Conservation (phyloP, 1,140 invertebrate genomes). For the Physella acuta region DNA sequence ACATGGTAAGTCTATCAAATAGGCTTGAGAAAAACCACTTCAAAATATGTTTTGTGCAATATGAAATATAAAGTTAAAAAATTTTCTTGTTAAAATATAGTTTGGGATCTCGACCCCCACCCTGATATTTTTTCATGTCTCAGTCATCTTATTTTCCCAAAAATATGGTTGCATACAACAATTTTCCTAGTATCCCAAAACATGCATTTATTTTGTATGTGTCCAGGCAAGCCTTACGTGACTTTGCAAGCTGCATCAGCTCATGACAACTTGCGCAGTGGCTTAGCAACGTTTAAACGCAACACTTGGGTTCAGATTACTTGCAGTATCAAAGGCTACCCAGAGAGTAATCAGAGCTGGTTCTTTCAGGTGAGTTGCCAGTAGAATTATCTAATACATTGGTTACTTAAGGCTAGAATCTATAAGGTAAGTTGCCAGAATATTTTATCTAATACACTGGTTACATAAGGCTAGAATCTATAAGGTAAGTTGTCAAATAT, state of each 20-base stretch:
- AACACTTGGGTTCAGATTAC: neutral
- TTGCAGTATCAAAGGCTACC: conserved; percentile 9
- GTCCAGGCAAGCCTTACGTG: conserved; percentile 7
- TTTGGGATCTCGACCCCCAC: no score
- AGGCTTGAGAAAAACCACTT: neutral
- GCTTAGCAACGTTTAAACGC: neutral
- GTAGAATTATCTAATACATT: neutral
- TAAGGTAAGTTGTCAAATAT: neutral
- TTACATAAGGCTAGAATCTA: neutral
- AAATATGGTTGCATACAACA: no score
- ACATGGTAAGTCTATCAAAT: neutral
- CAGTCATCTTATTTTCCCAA: no score
- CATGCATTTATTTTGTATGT: neutral
- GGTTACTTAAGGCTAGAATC: neutral
- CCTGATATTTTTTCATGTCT: no score
- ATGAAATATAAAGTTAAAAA: neutral
- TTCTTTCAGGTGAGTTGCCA: conserved; percentile 9
- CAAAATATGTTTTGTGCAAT: neutral
- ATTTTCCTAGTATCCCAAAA: no score
- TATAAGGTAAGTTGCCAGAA: no score
- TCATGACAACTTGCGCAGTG: conserved; percentile 1
- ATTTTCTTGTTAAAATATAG: no score
- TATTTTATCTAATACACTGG: no score
- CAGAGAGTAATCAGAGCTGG: neutral
- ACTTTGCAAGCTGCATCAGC: neutral